Evolutionary conservation across 2,797 vertebrate species (phyloP), one percentile per base, ranked within the genome.

Genomic region (Phoeniculus purpureus): DNA sequence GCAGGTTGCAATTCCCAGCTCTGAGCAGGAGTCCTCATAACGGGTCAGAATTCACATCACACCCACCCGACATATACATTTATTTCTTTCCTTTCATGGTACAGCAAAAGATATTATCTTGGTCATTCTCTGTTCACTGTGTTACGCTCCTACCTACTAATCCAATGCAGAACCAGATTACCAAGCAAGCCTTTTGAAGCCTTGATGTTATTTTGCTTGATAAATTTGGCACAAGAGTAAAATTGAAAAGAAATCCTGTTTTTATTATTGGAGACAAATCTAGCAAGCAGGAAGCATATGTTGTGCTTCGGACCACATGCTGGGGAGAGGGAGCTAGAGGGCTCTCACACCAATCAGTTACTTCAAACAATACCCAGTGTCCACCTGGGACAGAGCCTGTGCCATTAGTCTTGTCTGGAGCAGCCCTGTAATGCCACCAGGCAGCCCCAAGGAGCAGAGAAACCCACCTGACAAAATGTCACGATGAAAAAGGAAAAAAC

Each of bases 231-330:
- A 64, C 72, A 34, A 80, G 93, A 71, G 95, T 91, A 95, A 90
- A 95, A 94, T 89, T 96, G 95, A 95, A 95, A 95, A 95, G 94
- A 96, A 96, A 95, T 87, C 93, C 92, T 94, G 96, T 90, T 96
- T 94, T 96, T 94, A 94, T 97, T 93, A 93, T 88, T 68, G 94
- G 90, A 96, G 96, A 98, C 97, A 96, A 97, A 97, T 97, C 96
- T 90, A 85, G 95, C 86, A 90, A 96, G 95, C 81, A 74, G 94
- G 95, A 92, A 94, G 96, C 96, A 93, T 94, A 96, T 97, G 97
- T 92, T 91, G 71, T 64, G 81, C 77, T 95, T 95, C 88, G 89
- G 87, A 95, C 94, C 93, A 87, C 97, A 95, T 87, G 74, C 97
- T 95, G 97, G 50, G 90, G 85, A 34, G 68, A 88, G 95, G 86